Percentiles rank a stretch among this genome's conserved stretches.
Evolutionary conservation across 1,140 invertebrate genomes (phyloP).

Genomic region (Stegodyphus dumicola): DNA sequence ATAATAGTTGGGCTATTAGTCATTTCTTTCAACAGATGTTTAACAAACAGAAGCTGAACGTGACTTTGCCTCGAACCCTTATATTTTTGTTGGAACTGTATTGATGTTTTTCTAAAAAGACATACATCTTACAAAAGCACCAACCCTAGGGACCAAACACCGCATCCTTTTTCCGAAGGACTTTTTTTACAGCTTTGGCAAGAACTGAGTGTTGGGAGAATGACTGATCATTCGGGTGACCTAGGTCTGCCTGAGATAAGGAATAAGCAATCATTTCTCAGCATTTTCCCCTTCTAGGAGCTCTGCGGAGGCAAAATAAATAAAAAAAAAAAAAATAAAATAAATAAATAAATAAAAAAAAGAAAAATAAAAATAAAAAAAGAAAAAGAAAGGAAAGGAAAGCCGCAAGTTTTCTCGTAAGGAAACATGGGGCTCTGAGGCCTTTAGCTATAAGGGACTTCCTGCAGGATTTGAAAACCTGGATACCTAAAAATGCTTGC

Average conservation of each 20-base stretch:
- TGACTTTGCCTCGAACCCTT: not conserved
- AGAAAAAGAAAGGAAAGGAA: too few species aligned
- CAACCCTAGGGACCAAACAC: constrained; percentile 12
- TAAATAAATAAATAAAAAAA: too few species aligned
- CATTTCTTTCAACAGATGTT: too few species aligned
- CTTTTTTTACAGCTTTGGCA: not conserved
- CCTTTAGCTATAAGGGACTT: not conserved
- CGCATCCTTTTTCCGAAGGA: constrained; percentile 1
- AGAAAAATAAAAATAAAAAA: too few species aligned
- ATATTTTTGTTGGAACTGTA: constrained; percentile 41
- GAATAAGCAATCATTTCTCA: constrained; percentile 53
- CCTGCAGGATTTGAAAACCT: too few species aligned
- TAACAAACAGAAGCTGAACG: too few species aligned
- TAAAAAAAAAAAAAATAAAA: too few species aligned
- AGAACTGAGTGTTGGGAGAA: constrained; percentile 14
- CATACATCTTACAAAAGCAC: constrained; percentile 22
- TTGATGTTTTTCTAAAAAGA: constrained; percentile 36
- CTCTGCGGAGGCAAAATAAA: not conserved
- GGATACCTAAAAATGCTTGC: too few species aligned
- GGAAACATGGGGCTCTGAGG: not conserved
- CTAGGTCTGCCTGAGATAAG: constrained; percentile 29
- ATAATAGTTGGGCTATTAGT: too few species aligned
- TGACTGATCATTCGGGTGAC: constrained; percentile 42
- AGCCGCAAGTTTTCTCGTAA: not conserved
- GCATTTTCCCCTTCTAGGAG: not conserved